Conservation (phyloP, 2,888 invertebrate species). For the Microplitis deprimator region DNA sequence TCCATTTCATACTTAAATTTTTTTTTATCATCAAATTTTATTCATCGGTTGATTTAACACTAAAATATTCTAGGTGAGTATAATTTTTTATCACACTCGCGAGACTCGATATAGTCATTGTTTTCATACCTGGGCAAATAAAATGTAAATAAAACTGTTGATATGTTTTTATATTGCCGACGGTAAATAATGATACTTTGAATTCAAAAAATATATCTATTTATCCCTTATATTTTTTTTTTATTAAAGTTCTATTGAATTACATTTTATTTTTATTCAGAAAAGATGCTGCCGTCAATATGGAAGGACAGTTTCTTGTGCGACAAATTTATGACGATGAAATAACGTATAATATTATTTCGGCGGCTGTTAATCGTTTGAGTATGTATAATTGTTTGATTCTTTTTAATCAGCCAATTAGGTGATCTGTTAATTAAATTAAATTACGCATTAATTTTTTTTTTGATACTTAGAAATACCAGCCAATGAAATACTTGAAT, state of each 20-base stretch:
- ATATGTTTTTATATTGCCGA: no score
- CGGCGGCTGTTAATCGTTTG: conserved; percentile 91
- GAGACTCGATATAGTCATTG: no score
- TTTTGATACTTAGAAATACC: conserved; percentile 81
- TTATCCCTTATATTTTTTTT: not conserved
- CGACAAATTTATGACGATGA: conserved; percentile 96
- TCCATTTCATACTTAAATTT: no score
- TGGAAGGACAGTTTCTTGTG: conserved; percentile 96
- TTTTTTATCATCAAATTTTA: no score
- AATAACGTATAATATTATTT: conserved; percentile 93
- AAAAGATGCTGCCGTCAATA: conserved; percentile 91
- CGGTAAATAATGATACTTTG: no score
- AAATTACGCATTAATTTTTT: not conserved
- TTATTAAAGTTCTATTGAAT: not conserved
- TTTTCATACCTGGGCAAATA: no score
- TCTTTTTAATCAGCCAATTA: not conserved
- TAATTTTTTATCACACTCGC: no score
- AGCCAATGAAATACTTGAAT: conserved; percentile 88
- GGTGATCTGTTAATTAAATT: not conserved
- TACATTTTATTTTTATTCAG: conserved; percentile 73
- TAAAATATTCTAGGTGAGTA: no score
- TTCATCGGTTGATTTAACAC: no score
- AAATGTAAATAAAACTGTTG: no score
- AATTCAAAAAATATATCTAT: not conserved
- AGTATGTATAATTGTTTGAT: conserved; percentile 76